Evolutionary conservation across 2,113 vertebrate genomes (phyloP).

Genomic region (Equus quagga): DNA sequence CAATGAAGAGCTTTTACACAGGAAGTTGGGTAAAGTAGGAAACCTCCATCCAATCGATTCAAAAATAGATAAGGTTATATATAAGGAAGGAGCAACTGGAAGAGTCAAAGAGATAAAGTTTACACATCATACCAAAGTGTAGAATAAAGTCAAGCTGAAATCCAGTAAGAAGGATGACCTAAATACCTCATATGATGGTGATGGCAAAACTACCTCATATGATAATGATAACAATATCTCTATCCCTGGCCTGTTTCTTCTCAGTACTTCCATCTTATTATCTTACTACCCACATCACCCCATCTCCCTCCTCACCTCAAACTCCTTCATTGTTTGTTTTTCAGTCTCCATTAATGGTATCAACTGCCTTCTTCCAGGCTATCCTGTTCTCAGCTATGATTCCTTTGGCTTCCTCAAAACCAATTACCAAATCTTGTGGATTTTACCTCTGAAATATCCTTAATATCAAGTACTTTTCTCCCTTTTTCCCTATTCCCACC

Average conservation of each 20-base stretch:
- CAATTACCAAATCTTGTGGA: neutral
- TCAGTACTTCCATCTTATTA: neutral
- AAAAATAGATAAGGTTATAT: neutral
- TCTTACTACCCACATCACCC: neutral
- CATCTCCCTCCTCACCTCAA: neutral
- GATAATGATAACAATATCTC: neutral
- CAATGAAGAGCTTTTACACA: neutral
- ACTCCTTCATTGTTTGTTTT: neutral
- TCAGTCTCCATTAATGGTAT: neutral
- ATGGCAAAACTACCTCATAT: neutral
- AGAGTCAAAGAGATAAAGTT: neutral
- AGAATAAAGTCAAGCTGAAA: neutral
- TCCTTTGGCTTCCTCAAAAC: neutral
- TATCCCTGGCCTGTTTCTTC: neutral
- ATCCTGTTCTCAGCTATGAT: neutral
- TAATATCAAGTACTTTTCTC: neutral
- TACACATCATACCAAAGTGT: neutral
- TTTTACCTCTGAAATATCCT: neutral
- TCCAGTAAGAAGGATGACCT: neutral
- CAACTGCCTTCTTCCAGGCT: neutral
- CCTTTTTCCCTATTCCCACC: neutral
- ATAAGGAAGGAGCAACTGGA: neutral
- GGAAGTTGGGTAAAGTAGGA: neutral
- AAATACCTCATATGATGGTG: neutral
- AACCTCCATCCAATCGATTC: neutral